phyloP scores from a whole-genome alignment of 2,113 vertebrate genomes.

The Turnix velox region DNA sequence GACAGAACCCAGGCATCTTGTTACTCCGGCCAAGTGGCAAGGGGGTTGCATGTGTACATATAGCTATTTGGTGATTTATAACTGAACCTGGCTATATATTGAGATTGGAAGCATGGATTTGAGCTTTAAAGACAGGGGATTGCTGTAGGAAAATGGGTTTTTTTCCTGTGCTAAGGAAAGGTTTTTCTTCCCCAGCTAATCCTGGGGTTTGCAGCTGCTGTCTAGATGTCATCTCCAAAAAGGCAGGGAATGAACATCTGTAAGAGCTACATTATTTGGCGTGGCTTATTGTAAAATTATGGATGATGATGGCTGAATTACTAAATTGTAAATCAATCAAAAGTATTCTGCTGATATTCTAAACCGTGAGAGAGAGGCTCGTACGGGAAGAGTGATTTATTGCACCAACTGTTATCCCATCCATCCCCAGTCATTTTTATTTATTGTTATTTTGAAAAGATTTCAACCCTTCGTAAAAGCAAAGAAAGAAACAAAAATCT shows the following conservation, averaged over 20 bases:
- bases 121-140: not conserved
- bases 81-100: not conserved
- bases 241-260: conserved; percentile 45
- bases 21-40: not conserved
- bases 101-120: not conserved
- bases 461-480: conserved; percentile 35
- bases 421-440: conserved; percentile 28
- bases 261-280: conserved; percentile 35
- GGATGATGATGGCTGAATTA: conserved; percentile 34
- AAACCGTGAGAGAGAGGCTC: conserved; percentile 11
- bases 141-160: not conserved
- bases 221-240: conserved; percentile 1
- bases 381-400: conserved; percentile 36
- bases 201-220: conserved; percentile 37
- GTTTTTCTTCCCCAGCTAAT: not conserved
- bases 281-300: conserved; percentile 50
- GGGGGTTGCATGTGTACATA: not conserved
- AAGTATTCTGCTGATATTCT: conserved; percentile 1
- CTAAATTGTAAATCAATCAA: conserved; percentile 57
- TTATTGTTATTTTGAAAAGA: conserved; percentile 35
- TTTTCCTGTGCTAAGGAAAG: not conserved
- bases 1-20: not conserved
- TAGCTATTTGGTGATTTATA: not conserved
- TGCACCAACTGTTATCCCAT: conserved; percentile 34
- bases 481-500: not conserved